Evolutionary conservation across 2,888 invertebrate species (phyloP).

Genomic region (Meganola albula): DNA sequence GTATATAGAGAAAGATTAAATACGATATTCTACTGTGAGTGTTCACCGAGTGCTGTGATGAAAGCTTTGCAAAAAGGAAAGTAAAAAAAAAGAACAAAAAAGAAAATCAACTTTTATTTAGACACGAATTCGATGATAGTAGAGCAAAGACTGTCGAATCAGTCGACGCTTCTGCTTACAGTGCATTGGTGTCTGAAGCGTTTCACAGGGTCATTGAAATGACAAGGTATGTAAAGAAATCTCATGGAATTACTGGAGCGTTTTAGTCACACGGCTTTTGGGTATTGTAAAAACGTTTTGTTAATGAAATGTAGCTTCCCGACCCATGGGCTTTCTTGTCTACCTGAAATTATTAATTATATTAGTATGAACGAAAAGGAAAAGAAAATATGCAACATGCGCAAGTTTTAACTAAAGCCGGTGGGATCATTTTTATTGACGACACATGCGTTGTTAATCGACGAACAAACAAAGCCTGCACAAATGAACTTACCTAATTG

Average conservation of each 20-base stretch:
- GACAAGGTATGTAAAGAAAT: conserved; percentile 36
- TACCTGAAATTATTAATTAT: conserved; percentile 76
- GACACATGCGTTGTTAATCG: conserved; percentile 48
- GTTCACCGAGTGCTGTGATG: conserved; percentile 75
- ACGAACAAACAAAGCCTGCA: conserved; percentile 24
- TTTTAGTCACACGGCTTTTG: conserved; percentile 59
- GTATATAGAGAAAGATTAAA: conserved; percentile 45
- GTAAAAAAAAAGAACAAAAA: conserved; percentile 63
- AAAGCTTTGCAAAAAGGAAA: conserved; percentile 69
- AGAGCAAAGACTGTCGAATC: conserved; percentile 22
- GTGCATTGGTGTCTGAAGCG: conserved; percentile 25
- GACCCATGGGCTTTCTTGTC: conserved; percentile 73
- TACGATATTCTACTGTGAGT: conserved; percentile 70
- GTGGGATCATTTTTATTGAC: conserved; percentile 32
- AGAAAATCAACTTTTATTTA: conserved; percentile 66
- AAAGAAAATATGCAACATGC: conserved; percentile 50
- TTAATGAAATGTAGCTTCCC: conserved; percentile 72
- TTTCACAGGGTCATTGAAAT: conserved; percentile 28
- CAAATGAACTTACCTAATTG: conserved; percentile 52
- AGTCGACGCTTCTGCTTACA: conserved; percentile 18
- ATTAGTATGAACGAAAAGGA: conserved; percentile 74
- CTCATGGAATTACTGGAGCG: conserved; percentile 49
- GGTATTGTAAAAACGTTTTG: conserved; percentile 49
- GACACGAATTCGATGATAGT: too few relatives aligned
- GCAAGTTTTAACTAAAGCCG: conserved; percentile 47